Evolutionary conservation across 2,797 vertebrate genomes (phyloP).

Genomic region (Eulemur rubriventer): DNA sequence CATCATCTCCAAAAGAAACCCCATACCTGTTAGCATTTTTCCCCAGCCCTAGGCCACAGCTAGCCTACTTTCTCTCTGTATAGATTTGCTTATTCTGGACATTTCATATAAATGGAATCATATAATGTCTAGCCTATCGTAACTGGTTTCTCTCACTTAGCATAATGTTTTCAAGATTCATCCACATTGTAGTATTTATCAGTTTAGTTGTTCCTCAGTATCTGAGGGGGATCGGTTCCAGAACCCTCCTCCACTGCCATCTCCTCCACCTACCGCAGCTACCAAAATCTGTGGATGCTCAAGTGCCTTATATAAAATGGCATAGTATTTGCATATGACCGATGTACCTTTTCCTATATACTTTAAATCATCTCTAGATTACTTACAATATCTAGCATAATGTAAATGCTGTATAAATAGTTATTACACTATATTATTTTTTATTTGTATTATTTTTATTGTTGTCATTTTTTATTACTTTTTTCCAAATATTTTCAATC

Average conservation of each 20-base stretch:
- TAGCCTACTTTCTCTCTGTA: too few species aligned
- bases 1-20: too few species aligned
- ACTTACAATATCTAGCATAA: neutral
- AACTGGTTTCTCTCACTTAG: neutral
- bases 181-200: neutral
- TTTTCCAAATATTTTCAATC: neutral
- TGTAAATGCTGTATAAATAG: neutral
- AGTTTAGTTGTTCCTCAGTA: neutral
- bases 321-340: too few species aligned
- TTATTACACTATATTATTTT: neutral
- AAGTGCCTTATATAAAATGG: neutral
- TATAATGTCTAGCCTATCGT: neutral
- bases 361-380: neutral
- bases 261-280: neutral
- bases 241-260: neutral
- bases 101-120: too few species aligned
- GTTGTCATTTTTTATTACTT: neutral
- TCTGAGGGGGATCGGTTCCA: neutral
- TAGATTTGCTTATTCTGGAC: too few species aligned
- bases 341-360: too few species aligned
- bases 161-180: neutral
- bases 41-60: too few species aligned
- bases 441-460: neutral
- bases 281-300: neutral
- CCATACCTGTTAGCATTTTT: too few species aligned